Base-by-base conservation (phyloP, 2,113 vertebrate genomes). In the Synodontis membranacea region DNA sequence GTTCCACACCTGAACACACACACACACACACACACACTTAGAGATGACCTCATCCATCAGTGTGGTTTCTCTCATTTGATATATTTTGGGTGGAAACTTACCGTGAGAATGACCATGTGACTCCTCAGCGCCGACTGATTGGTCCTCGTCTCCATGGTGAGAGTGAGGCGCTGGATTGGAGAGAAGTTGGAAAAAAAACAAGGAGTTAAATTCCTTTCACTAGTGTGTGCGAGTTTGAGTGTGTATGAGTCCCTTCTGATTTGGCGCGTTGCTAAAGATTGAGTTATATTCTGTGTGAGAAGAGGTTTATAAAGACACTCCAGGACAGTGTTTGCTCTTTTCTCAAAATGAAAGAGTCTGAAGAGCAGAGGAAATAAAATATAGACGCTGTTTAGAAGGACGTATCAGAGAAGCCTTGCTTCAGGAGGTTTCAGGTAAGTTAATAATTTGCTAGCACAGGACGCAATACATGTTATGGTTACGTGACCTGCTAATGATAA, bases 141-240 rank as follows among this genome's bases (percentile, higher is more conserved):
- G 94, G 80, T 88, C 91, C 23, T 89, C 88, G 1, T 54, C 88
- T 25, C 44, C 89, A 0, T 96, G 95, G 87, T 95, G 96, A 48
- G 95, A 93, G 89, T 98, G 97, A 19, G 97, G 97, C 54, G 95
- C 96, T 97, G 86, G 0, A 0, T 0, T 1, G 23, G n/a, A 8
- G 1, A 37, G 25, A 28, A 86, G 25, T 80, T 4, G 60, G 14
- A 28, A 54, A 50, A 46, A 37, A 34, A 9, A 34, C 34, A 15
- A 19, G 3, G 9, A 54, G 44, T 62, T 5, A 64, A 9, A 46
- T 54, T 68, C 17, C 4, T 64, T n/a, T 31, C 12, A 21, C 21
- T 9, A 31, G 42, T 48, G 17, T 21, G 60, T 82, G 37, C 31
- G 56, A 62, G 50, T 52, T 12, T 52, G 50, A 15, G 50, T 52